phyloP scores from a whole-genome alignment of 2,888 invertebrate genomes.

The Andrena chrysosceles region DNA sequence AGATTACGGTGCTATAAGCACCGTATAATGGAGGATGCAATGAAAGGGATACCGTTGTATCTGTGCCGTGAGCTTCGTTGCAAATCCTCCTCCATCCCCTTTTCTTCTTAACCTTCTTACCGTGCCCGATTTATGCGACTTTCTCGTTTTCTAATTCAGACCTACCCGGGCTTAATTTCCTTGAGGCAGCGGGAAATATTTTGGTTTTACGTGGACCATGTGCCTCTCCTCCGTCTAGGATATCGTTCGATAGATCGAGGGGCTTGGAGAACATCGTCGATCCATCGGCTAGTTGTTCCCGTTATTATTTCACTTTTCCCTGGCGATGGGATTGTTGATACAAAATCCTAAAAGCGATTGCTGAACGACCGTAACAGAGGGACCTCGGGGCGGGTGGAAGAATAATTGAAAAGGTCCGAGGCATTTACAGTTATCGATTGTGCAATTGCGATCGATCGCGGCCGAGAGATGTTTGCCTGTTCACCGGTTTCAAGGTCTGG shows the following conservation, averaged over 20 bases:
- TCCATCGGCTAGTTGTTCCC: conserved; percentile 26
- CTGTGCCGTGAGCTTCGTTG: conserved; percentile 59
- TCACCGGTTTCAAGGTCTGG: conserved; percentile 37
- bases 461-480: conserved; percentile 42
- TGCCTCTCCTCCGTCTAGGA: conserved; percentile 11
- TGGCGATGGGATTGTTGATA: conserved; percentile 20
- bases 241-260: not conserved
- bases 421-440: conserved; percentile 56
- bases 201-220: conserved; percentile 54
- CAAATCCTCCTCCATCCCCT: conserved; percentile 45
- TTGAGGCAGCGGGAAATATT: conserved; percentile 42
- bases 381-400: conserved; percentile 32
- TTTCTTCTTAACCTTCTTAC: conserved; percentile 23
- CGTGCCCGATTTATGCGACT: conserved; percentile 56
- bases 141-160: conserved; percentile 57
- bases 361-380: conserved; percentile 26
- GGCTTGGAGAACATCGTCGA: not conserved
- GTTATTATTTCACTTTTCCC: conserved; percentile 15
- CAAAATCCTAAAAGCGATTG: conserved; percentile 33
- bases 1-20: conserved; percentile 70
- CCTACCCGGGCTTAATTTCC: conserved; percentile 43
- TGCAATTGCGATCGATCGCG: conserved; percentile 52
- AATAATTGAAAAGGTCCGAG: conserved; percentile 60
- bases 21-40: conserved; percentile 72
- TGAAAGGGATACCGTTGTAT: conserved; percentile 71